phyloP scores from a whole-genome alignment of 2,797 vertebrate genomes.

The Zalophus californianus region DNA sequence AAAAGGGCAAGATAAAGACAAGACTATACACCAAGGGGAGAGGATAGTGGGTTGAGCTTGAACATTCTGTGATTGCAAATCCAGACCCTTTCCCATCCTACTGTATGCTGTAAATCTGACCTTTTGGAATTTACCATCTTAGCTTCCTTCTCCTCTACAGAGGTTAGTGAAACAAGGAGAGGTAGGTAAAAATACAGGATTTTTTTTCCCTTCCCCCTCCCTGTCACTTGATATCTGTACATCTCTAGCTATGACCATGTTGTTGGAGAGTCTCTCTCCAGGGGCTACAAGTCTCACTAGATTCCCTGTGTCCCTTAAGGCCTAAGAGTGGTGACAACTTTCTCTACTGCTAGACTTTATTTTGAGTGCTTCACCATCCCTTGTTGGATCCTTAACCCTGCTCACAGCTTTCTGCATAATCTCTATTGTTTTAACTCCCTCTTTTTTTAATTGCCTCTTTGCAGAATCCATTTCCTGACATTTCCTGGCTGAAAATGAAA shows the following conservation, averaged over 20 bases:
- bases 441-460: not conserved
- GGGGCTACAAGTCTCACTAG: not conserved
- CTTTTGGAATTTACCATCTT: not conserved
- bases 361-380: not conserved
- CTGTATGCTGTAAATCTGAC: accelerated
- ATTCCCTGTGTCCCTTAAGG: not conserved
- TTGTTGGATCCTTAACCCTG: not conserved
- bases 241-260: not conserved
- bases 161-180: not conserved
- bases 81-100: not conserved
- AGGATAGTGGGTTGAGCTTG: not conserved
- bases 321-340: not conserved
- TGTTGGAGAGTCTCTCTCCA: not conserved
- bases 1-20: not conserved
- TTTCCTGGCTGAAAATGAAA: not conserved
- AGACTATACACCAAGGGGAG: no score
- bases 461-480: not conserved
- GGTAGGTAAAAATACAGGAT: not conserved
- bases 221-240: no score
- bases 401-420: not conserved
- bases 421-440: not conserved
- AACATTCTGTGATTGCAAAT: not conserved
- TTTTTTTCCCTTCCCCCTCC: not conserved
- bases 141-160: not conserved
- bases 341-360: not conserved